Percentiles rank a stretch among this genome's conserved stretches.
phyloP scores from a whole-genome alignment of 2,113 vertebrate species.

The Setophaga kirtlandii region DNA sequence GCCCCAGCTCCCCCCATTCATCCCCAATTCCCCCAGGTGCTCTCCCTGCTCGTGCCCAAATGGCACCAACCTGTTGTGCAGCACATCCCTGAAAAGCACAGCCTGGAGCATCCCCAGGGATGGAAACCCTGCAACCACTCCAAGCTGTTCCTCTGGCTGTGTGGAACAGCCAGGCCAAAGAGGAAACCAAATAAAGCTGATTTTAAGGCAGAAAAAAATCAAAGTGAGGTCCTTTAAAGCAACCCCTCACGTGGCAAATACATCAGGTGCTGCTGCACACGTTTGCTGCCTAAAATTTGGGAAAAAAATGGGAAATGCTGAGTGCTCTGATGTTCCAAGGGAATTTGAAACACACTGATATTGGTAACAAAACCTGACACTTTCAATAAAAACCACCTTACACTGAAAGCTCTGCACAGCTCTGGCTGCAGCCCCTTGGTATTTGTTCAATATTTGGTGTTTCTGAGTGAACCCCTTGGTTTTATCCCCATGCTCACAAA shows the following conservation, averaged over 20 bases:
- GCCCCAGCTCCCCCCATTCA: slow-evolving; percentile 55
- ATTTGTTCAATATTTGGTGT: accelerated
- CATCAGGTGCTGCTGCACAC: neutral
- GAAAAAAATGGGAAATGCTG: accelerated
- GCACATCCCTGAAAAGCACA: slow-evolving; percentile 76
- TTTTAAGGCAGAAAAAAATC: slow-evolving; percentile 76
- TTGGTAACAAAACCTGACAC: neutral
- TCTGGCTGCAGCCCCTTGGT: accelerated
- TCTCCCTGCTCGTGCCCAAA: slow-evolving; percentile 76
- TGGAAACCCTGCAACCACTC: slow-evolving; percentile 84
- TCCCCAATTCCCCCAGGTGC: slow-evolving; percentile 75
- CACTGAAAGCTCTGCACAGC: neutral
- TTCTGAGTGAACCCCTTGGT: accelerated
- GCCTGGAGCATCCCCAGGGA: slow-evolving; percentile 87
- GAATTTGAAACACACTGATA: neutral
- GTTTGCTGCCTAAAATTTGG: neutral
- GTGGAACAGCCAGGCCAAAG: slow-evolving; percentile 56
- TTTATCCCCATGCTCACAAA: accelerated
- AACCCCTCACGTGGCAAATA: neutral
- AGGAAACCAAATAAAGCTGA: neutral
- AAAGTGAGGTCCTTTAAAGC: slow-evolving; percentile 58
- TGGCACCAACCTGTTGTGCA: slow-evolving; percentile 77
- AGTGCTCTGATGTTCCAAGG: accelerated
- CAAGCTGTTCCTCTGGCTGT: slow-evolving; percentile 82
- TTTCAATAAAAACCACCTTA: accelerated